Percentiles rank a stretch among this genome's conserved stretches.
Conservation (phyloP, 1,140 invertebrate genomes). For the Pseudachorutes palmiensis region DNA sequence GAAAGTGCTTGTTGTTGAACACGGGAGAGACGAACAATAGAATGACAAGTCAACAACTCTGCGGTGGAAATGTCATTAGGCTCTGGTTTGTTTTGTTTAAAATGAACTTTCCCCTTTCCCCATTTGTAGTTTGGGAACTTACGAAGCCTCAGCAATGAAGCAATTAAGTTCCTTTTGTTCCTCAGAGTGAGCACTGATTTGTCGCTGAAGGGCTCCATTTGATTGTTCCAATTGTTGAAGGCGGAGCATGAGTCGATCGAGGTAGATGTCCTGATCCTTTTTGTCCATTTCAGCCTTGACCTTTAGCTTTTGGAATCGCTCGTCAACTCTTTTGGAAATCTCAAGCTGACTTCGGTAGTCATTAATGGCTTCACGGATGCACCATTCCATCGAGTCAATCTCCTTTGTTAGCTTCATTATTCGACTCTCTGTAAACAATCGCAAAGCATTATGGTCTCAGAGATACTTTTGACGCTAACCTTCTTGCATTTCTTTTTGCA, state of each 20-base stretch:
- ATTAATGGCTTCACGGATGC: constrained; percentile 46
- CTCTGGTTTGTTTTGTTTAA: too few species aligned
- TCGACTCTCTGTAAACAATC: constrained; percentile 21
- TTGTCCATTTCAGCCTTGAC: constrained; percentile 29
- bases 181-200: constrained; percentile 38
- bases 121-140: too few species aligned
- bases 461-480: constrained; percentile 9
- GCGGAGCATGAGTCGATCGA: constrained; percentile 32
- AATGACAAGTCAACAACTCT: too few species aligned
- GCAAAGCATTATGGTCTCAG: background rate
- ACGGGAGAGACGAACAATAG: too few species aligned
- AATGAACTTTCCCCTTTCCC: too few species aligned
- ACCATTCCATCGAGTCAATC: constrained; percentile 32
- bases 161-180: constrained; percentile 41
- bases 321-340: constrained; percentile 45
- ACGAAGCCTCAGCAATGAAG: constrained; percentile 32
- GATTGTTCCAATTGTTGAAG: constrained; percentile 34
- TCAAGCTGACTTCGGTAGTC: constrained; percentile 47
- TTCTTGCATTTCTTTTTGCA: constrained; percentile 41
- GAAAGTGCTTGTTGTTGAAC: background rate
- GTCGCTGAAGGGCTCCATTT: constrained; percentile 33
- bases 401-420: constrained; percentile 23
- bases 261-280: constrained; percentile 33
- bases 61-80: too few species aligned
- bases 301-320: constrained; percentile 38